Percentiles rank a stretch among this genome's conserved stretches.
phyloP scores from a whole-genome alignment of 2,797 vertebrate genomes.

The Eupleurogrammus muticus region DNA sequence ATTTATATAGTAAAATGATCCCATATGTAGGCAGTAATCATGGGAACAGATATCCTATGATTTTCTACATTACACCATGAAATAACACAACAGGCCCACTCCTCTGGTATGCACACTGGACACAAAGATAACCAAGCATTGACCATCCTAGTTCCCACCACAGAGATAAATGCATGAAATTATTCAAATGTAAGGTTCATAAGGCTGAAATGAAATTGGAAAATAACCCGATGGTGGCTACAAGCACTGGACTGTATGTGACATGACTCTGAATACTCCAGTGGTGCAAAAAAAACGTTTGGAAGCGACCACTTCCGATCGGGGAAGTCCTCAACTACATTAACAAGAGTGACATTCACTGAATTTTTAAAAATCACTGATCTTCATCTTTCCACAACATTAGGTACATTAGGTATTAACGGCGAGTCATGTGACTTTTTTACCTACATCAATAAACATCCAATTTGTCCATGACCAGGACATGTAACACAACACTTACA shows the following conservation, averaged over 20 bases:
- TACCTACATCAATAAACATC: not conserved
- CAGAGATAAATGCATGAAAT: slow-evolving; percentile 16
- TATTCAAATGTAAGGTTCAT: not conserved
- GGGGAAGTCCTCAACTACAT: not conserved
- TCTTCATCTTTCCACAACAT: slow-evolving; percentile 28
- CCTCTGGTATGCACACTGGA: not conserved
- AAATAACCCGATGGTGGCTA: slow-evolving; percentile 7
- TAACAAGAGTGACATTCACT: not conserved
- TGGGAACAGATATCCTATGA: no score
- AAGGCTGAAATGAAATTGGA: slow-evolving; percentile 2
- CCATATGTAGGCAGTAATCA: not conserved
- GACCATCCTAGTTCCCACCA: not conserved
- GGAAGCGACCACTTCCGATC: not conserved
- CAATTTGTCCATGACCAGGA: not conserved
- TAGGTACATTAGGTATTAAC: not conserved
- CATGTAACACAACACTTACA: not conserved
- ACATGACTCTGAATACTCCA: slow-evolving; percentile 19
- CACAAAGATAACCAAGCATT: not conserved
- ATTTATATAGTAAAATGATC: not conserved
- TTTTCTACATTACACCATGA: not conserved
- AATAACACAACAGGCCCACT: not conserved
- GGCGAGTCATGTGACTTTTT: slow-evolving; percentile 1
- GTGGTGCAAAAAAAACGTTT: slow-evolving; percentile 1
- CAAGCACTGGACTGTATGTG: not conserved
- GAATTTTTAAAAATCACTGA: not conserved